A percentile compares a stretch with the other conserved stretches of the same genome.
Evolutionary conservation across 2,113 vertebrate species (phyloP).

Genomic region (Tretioscincus oriximinensis): DNA sequence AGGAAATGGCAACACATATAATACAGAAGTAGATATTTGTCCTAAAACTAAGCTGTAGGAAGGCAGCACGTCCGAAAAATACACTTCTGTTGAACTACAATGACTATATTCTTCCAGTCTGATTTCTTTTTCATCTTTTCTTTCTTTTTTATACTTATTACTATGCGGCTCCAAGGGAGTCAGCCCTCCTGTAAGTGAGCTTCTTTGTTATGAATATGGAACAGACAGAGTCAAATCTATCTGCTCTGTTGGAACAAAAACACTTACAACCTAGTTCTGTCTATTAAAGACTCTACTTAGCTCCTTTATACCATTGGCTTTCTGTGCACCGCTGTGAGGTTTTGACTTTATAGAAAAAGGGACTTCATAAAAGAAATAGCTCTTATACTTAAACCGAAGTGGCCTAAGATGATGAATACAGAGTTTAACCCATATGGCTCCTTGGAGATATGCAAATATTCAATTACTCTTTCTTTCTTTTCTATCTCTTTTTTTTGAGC

Average conservation of each 20-base stretch:
- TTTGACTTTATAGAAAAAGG: conserved; percentile 79
- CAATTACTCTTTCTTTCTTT: conserved; percentile 58
- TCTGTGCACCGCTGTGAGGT: conserved; percentile 82
- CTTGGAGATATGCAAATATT: conserved; percentile 78
- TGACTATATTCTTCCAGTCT: conserved; percentile 73
- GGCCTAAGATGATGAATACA: conserved; percentile 74
- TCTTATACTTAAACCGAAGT: conserved; percentile 76
- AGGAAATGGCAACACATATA: neutral
- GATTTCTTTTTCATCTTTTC: conserved; percentile 14
- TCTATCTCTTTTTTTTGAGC: conserved; percentile 26
- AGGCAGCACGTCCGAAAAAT: conserved; percentile 56
- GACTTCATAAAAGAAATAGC: conserved; percentile 76
- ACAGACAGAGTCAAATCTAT: conserved; percentile 85
- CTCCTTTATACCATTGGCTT: conserved; percentile 77
- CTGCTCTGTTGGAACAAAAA: conserved; percentile 81
- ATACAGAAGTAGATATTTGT: conserved; percentile 35
- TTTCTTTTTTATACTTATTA: conserved; percentile 68
- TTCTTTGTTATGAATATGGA: conserved; percentile 89
- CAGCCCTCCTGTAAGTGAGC: conserved; percentile 74
- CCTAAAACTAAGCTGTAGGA: conserved; percentile 50
- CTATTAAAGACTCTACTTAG: conserved; percentile 82
- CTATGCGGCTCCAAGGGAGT: conserved; percentile 72
- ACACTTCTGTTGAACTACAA: conserved; percentile 60
- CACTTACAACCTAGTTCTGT: conserved; percentile 77
- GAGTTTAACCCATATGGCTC: conserved; percentile 65